These are phyloP conservation scores for Uropsilus gracilis DNA, from an alignment of 2,113 vertebrate genomes.

Conservation along the genomic window DNA sequence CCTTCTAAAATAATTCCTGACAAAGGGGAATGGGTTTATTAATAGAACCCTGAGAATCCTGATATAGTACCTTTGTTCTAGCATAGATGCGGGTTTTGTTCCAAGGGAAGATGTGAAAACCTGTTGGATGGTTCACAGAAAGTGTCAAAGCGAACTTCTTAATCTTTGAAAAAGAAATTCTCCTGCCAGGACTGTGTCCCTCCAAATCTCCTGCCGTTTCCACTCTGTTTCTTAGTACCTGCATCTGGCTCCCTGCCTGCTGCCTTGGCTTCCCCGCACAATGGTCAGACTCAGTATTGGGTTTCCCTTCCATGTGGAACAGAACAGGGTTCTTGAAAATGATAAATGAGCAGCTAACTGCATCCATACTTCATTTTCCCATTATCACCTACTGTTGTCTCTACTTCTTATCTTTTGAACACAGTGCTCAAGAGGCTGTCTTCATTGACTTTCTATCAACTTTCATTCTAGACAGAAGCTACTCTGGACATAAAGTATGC, in stretches of 20 bases:
- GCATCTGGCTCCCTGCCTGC: background rate
- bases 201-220: background rate
- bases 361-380: background rate
- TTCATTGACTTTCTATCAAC: background rate
- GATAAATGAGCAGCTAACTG: background rate
- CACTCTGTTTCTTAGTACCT: fast-evolving
- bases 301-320: background rate
- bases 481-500: background rate
- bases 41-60: background rate
- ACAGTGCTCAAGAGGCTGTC: background rate
- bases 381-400: background rate
- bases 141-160: background rate
- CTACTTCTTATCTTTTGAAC: background rate
- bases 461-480: background rate
- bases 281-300: background rate
- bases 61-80: background rate
- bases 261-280: background rate
- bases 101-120: background rate
- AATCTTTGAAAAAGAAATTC: background rate
- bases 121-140: background rate
- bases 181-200: background rate
- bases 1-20: background rate
- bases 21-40: background rate
- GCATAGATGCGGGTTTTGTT: background rate
- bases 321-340: background rate